A percentile compares a stretch with the other conserved stretches of the same genome.
Conservation (phyloP, 2,797 vertebrate species). For the Perdix hodgsoniae region DNA sequence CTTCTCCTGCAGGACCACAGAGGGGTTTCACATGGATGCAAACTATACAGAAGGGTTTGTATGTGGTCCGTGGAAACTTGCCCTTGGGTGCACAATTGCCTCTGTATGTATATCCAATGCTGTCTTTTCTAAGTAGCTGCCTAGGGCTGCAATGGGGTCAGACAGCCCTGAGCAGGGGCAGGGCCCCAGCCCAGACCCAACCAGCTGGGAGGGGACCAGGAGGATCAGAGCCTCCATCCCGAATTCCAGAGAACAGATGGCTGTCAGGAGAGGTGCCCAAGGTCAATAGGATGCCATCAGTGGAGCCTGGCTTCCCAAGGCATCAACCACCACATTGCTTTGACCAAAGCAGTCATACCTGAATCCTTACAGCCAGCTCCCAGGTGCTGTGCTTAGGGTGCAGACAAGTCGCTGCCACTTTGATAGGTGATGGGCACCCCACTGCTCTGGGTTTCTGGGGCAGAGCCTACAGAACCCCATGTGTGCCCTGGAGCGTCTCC, state of each 20-base stretch:
- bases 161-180: neutral
- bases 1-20: neutral
- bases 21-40: conserved; percentile 9
- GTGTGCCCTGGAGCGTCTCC: too few relatives aligned
- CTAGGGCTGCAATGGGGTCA: neutral
- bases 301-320: neutral
- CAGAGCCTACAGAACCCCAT: neutral
- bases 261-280: neutral
- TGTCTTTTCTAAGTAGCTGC: neutral
- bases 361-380: neutral
- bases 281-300: accelerated
- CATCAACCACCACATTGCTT: neutral
- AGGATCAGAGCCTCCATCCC: neutral
- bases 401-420: neutral
- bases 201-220: neutral
- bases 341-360: neutral
- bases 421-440: neutral
- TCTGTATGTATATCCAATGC: neutral
- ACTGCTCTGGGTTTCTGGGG: neutral
- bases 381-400: neutral
- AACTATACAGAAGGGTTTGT: neutral
- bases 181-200: neutral
- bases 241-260: neutral
- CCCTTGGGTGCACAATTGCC: neutral
- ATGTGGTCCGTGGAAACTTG: neutral